A percentile compares a stretch with the other conserved stretches of the same genome.
These are phyloP conservation scores for Melinaea menophilus DNA, from an alignment of 2,888 invertebrate species.

Conservation along the genomic window DNA sequence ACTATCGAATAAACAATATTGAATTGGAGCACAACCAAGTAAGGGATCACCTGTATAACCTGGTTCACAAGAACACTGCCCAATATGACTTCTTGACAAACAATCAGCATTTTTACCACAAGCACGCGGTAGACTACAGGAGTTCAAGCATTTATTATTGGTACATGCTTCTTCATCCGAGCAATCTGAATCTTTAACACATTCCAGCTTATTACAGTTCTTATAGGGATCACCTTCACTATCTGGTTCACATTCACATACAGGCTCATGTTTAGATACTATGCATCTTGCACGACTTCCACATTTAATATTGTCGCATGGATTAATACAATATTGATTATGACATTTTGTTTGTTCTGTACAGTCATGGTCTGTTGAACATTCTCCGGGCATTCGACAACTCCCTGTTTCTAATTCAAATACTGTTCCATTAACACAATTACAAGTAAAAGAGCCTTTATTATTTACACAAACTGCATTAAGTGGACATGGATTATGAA, in stretches of 20 bases:
- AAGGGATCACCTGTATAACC: constrained; percentile 93
- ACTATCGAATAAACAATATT: constrained; percentile 86
- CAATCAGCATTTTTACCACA: constrained; percentile 91
- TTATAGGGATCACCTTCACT: constrained; percentile 86
- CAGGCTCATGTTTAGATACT: constrained; percentile 82
- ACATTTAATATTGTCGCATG: constrained; percentile 83
- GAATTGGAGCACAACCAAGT: constrained; percentile 88
- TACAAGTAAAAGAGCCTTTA: constrained; percentile 87
- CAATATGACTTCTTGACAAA: constrained; percentile 85
- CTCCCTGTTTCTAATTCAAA: constrained; percentile 85
- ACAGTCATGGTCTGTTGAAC: constrained; percentile 87
- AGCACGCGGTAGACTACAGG: constrained; percentile 87
- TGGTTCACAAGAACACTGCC: constrained; percentile 88
- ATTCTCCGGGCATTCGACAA: constrained; percentile 90
- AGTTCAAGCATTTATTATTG: constrained; percentile 87
- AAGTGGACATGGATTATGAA: constrained; percentile 85
- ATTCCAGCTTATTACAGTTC: constrained; percentile 86
- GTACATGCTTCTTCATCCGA: constrained; percentile 84
- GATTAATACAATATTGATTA: constrained; percentile 86
- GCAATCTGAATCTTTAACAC: constrained; percentile 88
- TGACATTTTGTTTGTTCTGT: constrained; percentile 86
- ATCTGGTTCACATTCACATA: constrained; percentile 86
- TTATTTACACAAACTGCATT: constrained; percentile 88
- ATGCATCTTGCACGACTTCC: constrained; percentile 87
- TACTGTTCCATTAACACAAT: constrained; percentile 87